Percentiles rank a stretch among this genome's conserved stretches.
Evolutionary conservation across 2,888 invertebrate genomes (phyloP).

Genomic region (Dusona sp.): DNA sequence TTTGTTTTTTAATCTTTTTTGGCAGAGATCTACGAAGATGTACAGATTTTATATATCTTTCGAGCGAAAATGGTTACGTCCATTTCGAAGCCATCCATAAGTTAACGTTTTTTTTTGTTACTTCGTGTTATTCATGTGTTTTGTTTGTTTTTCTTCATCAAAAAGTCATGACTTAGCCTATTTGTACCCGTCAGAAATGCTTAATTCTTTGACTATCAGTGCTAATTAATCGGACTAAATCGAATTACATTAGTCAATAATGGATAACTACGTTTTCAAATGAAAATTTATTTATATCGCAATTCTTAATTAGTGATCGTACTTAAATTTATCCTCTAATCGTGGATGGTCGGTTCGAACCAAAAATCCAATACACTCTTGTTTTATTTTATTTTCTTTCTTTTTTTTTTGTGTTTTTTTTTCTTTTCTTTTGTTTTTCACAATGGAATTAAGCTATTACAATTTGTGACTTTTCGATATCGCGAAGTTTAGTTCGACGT

Average conservation of each 20-base stretch:
- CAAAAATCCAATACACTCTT: conserved; percentile 35
- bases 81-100: conserved; percentile 78
- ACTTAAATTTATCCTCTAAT: conserved; percentile 61
- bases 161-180: conserved; percentile 79
- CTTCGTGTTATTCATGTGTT: conserved; percentile 5
- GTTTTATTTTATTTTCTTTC: background rate
- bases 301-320: conserved; percentile 58
- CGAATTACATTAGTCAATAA: conserved; percentile 57
- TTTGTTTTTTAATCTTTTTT: conserved; percentile 57
- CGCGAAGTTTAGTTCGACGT: conserved; percentile 22
- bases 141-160: conserved; percentile 67
- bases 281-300: conserved; percentile 66
- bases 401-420: background rate
- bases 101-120: conserved; percentile 67
- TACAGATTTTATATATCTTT: conserved; percentile 54
- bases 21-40: conserved; percentile 62
- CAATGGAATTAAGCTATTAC: conserved; percentile 54
- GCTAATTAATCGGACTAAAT: conserved; percentile 73
- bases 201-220: conserved; percentile 75
- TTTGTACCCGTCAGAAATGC: conserved; percentile 84
- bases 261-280: conserved; percentile 52
- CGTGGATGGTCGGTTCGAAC: conserved; percentile 23
- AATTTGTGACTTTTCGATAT: conserved; percentile 32
- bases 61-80: conserved; percentile 71
- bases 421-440: background rate